Base-by-base conservation (phyloP, 2,113 vertebrate genomes). In the Phrynosoma platyrhinos region DNA sequence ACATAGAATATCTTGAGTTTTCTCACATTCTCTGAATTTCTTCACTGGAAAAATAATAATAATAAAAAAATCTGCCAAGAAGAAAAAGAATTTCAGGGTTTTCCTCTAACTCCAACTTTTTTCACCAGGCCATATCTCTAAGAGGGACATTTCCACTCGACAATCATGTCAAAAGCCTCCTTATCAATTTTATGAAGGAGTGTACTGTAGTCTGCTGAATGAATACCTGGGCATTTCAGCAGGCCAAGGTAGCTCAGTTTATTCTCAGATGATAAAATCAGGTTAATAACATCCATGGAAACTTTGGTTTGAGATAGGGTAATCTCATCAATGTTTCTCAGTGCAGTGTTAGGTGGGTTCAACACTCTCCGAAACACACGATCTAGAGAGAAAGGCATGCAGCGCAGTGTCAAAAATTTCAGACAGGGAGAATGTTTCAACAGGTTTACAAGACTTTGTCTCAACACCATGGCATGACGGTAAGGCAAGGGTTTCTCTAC, bases 221-320 rank as follows among this genome's bases (percentile, higher is more conserved):
- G 79, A 53, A 96, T n/a, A 14, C 94, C 90, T 0, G 5, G 92
- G 90, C 96, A 96, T 77, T 2, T 86, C 3, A 89, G 83, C 86
- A 96, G 83, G 81, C 94, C 91, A 47, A 96, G 84, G 79, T 20
- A 68, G 21, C 1, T 30, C 86, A 96, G 89, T 71, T 13, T 12
- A 30, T 93, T 78, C 0, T 91, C 88, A 0, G 91, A 75, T 3
- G 82, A 78, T 83, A 96, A 84, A 72, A 96, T 91, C 2, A 85
- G 90, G 68, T 27, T 12, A 30, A 90, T 89, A 0, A 93, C 1
- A 0, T 0, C 9, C 10, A 30, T 0, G 0, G 92, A 92, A 5
- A 96, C 93, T 0, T 0, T 2, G 83, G 93, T 94, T 25, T 87
- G 69, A 0, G 91, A 91, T 84, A 96, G 91, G 0, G 90, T 83